These are phyloP conservation scores for Coptotermes formosanus DNA, from an alignment of 1,140 invertebrate genomes.

Conservation along the genomic window DNA sequence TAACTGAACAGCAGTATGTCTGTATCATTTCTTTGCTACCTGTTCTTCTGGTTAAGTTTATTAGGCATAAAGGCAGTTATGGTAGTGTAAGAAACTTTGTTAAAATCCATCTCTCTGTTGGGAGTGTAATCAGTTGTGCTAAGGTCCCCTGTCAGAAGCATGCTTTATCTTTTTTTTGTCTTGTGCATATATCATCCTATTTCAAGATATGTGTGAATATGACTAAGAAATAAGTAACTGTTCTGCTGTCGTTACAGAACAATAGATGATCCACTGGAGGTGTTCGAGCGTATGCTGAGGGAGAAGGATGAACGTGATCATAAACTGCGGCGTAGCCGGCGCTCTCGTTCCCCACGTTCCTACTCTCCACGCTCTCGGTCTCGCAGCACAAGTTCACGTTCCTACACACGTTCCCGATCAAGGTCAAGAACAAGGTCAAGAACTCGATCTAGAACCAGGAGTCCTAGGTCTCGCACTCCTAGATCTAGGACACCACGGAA, in stretches of 20 bases:
- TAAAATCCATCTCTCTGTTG: too few species aligned
- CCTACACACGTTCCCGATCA: slow-evolving; percentile 14
- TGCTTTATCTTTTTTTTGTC: too few species aligned
- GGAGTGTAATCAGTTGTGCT: too few species aligned
- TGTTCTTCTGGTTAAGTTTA: too few species aligned
- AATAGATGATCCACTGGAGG: slow-evolving; percentile 80
- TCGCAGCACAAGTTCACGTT: slow-evolving; percentile 21
- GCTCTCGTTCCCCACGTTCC: slow-evolving; percentile 35
- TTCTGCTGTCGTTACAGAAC: slow-evolving; percentile 50
- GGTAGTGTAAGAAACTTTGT: too few species aligned
- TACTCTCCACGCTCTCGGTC: slow-evolving; percentile 23
- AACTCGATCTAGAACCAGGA: slow-evolving; percentile 20
- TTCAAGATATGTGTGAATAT: background rate
- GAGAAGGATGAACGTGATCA: slow-evolving; percentile 76
- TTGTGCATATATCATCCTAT: too few species aligned
- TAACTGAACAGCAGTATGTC: too few species aligned
- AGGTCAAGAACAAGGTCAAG: slow-evolving; percentile 21
- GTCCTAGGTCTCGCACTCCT: slow-evolving; percentile 21
- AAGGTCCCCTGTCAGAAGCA: too few species aligned
- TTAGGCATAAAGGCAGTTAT: too few species aligned
- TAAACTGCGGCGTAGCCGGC: slow-evolving; percentile 56
- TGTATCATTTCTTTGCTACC: too few species aligned
- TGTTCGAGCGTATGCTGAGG: slow-evolving; percentile 78
- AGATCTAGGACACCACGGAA: slow-evolving; percentile 23
- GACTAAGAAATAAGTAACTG: slow-evolving; percentile 1